Conservation (phyloP, 2,888 invertebrate species). For the Thyatira batis region DNA sequence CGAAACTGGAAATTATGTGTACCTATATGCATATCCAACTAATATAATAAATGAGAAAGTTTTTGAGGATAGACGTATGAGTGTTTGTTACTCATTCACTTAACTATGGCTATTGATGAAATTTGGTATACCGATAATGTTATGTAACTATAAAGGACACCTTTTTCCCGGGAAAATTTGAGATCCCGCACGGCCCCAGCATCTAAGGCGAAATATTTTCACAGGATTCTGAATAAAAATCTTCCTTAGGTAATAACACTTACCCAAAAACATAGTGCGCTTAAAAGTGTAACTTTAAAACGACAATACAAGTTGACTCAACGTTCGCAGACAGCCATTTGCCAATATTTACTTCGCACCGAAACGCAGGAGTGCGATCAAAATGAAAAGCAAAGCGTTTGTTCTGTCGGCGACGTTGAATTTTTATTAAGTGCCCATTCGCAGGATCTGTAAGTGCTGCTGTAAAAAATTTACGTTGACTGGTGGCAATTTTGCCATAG, state of each 20-base stretch:
- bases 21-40: neutral
- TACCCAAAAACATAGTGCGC: no score
- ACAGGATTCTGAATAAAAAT: no score
- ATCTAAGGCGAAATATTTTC: no score
- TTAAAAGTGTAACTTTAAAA: no score
- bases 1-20: neutral
- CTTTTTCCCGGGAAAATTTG: no score
- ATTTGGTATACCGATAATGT: no score
- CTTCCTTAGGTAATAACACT: neutral
- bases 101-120: no score
- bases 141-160: no score
- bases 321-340: neutral
- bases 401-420: conserved; percentile 43
- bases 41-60: no score
- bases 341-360: conserved; percentile 13
- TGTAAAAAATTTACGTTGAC: conserved; percentile 59
- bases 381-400: conserved; percentile 43
- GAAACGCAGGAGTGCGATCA: conserved; percentile 28
- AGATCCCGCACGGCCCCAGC: no score
- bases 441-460: conserved; percentile 40
- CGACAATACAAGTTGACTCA: neutral
- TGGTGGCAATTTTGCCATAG: conserved; percentile 53
- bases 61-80: no score
- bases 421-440: conserved; percentile 60
- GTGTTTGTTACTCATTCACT: no score